Base-by-base conservation (phyloP, 2,797 vertebrate genomes). In the Brachyalestes nurse region DNA sequence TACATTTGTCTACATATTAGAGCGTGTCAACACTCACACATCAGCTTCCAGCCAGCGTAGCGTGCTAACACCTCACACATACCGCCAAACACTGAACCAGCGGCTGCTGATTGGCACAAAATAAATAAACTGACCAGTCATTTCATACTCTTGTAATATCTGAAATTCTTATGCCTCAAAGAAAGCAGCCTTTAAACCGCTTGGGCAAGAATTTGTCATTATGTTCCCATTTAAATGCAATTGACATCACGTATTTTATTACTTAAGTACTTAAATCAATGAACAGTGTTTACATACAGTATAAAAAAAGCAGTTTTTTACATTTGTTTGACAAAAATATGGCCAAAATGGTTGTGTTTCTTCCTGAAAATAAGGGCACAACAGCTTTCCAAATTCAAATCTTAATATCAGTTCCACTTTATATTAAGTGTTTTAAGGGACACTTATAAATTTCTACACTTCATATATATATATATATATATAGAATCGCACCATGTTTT, bases 1-100 rank as follows among this genome's bases (percentile, higher is more conserved):
- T 84, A 90, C 92, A 92, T 93, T 92, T 93, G 91, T 93, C 92
- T 93, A 90, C 89, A 91, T 93, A 91, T 92, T 91, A 91, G 85
- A 89, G 90, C 82, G 85, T 92, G 92, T 93, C 93, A 93, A 90
- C 92, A 90, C 90, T 85, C 85, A 60, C 88, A 89, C 88, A 89
- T 88, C 89, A 88, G 65, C 66, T 53, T 38, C 28, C 38, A 62
- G 53, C 34, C 57, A 61, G 28, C 47, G 17, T 28, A 51, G 23
- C 58, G 2, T 38, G 55, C 8, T 70, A 45, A 64, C 25, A 38
- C 58, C 75, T 55, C 75, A 53, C 74, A 49, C 74, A 28, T 28
- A 23, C 42, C 7, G 4, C 28, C 16, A 49, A 57, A 60, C 71
- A 42, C 51, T 16, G 34, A 42, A 13, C 5, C 4, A 65, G 38